Percentiles rank a stretch among this genome's conserved stretches.
Conservation (phyloP, 2,888 invertebrate species). For the Drosophila neutralis region DNA sequence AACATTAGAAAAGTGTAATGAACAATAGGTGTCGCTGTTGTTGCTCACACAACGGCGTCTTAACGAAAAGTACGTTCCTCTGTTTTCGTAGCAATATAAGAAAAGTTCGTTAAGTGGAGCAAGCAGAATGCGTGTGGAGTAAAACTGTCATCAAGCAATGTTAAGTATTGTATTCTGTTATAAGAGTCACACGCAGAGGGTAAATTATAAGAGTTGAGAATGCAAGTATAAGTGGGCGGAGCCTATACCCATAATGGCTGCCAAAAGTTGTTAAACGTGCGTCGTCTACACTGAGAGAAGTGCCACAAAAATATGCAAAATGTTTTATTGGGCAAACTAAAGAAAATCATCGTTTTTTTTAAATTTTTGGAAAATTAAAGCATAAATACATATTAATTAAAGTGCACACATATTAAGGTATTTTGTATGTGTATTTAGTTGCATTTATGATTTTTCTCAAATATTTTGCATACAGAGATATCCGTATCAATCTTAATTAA, state of each 20-base stretch:
- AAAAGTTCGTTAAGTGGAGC: constrained; percentile 39
- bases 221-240: constrained; percentile 49
- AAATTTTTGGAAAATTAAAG: rapidly evolving
- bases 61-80: background rate
- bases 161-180: constrained; percentile 10
- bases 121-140: constrained; percentile 32
- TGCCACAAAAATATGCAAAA: background rate
- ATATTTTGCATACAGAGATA: background rate
- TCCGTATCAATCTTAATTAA: too few species aligned
- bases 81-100: background rate
- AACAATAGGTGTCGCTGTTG: constrained; percentile 42
- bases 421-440: background rate
- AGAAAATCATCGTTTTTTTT: background rate
- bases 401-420: background rate
- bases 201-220: constrained; percentile 31
- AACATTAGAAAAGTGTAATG: background rate
- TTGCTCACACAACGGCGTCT: background rate
- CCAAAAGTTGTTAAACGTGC: constrained; percentile 21
- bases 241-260: constrained; percentile 66
- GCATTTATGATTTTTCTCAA: background rate
- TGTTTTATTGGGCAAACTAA: background rate
- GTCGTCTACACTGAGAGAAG: constrained; percentile 22
- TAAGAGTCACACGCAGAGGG: background rate
- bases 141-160: constrained; percentile 6
- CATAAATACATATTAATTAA: background rate